Percentiles rank a stretch among this genome's conserved stretches.
Evolutionary conservation across 2,888 invertebrate species (phyloP).

Genomic region (Diarsia brunnea): DNA sequence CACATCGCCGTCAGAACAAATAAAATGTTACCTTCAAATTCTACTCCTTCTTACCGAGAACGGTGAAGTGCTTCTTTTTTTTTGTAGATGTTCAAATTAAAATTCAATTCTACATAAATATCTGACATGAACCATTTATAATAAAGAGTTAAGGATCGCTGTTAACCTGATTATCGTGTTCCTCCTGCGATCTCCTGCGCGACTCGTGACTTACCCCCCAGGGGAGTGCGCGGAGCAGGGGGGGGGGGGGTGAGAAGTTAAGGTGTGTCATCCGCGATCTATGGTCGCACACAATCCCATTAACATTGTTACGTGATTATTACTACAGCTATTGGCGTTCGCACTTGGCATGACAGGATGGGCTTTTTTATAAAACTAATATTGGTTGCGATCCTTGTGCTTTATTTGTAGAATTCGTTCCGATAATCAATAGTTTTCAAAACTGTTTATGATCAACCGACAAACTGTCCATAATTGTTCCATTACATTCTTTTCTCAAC

Average conservation of each 20-base stretch:
- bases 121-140: slow-evolving; percentile 3
- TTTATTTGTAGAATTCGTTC: background rate
- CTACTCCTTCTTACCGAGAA: background rate
- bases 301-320: slow-evolving; percentile 17
- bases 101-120: background rate
- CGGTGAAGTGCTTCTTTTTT: background rate
- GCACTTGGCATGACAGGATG: background rate
- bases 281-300: slow-evolving; percentile 16
- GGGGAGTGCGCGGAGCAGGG: background rate
- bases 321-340: background rate
- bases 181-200: slow-evolving; percentile 16
- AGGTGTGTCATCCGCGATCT: slow-evolving; percentile 23
- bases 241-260: background rate
- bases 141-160: slow-evolving; percentile 40
- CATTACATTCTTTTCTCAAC: no score
- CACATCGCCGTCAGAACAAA: background rate
- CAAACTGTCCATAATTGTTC: background rate
- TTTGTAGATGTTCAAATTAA: background rate
- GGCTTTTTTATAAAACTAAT: background rate
- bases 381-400: background rate
- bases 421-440: background rate
- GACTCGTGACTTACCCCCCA: slow-evolving; percentile 6
- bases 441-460: background rate
- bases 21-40: background rate
- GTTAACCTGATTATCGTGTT: slow-evolving; percentile 38